Base-by-base conservation (phyloP, 1,140 invertebrate genomes). In the Nephotettix cincticeps region DNA sequence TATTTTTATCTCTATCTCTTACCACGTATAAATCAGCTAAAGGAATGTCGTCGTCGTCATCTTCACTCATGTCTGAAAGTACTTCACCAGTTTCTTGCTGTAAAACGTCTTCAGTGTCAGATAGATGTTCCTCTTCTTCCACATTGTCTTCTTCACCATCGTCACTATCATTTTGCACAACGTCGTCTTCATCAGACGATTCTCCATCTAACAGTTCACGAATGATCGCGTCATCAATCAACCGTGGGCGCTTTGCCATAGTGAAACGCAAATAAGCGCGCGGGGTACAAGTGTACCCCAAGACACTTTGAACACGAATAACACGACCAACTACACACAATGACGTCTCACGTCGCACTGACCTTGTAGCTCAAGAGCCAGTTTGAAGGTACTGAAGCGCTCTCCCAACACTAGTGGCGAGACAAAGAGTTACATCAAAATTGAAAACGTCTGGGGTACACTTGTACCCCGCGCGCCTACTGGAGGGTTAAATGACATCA, bases 401-500 rank as follows among this genome's bases (percentile, higher is more conserved):
- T 32, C 13, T 11, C 27, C 30, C 11, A 27, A 13, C 63, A 27
- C 17, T 27, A 13, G n/a, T 30, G n/a, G 11, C 27, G 30, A 11
- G 27, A 13, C 14, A 47, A 13, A 27, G 14, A 47, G 32, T 9
- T 65, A 30, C 30, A 65, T 11, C 9, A 4, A 1, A 32, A 65
- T 32, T 30, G 19, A 32, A 17, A 32, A n/a, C 28, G 56, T 30
- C 3, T 29, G 63, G 63, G 28, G 63, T 65, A 65, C 14, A n/a
- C n/a, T n/a, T n/a, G n/a, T n/a, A n/a, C n/a, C 28, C 63, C 30
- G 28, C 63, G 28, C 30, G 63, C 17, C 28, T 65, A 32, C 63
- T 23, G 28, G 27, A 65, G 25, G 28, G 65, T 69, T 74, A 71
- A 77, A n/a, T n/a, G n/a, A n/a, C n/a, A n/a, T n/a, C n/a, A n/a